Base-by-base conservation (phyloP, 2,113 vertebrate species). In the Nothobranchius kuhntae region DNA sequence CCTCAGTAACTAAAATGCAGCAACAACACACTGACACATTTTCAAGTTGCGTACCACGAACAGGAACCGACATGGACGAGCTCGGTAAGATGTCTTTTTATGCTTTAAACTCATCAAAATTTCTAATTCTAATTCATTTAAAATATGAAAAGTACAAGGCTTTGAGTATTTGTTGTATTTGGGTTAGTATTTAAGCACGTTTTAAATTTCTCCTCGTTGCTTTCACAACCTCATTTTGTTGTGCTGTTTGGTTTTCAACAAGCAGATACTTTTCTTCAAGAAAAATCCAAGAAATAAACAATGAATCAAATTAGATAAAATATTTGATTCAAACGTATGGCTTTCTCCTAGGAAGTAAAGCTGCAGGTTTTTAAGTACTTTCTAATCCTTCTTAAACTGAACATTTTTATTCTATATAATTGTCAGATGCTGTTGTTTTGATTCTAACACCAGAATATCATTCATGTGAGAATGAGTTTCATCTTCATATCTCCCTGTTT, bases 51-150 rank as follows among this genome's bases (percentile, higher is more conserved):
- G 26, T 24, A 63, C 36, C 47, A 61, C 68, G 52, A 73, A 45
- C 59, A 64, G 59, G 40, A 61, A 61, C n/a, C 50, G 50, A 57
- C 68, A 91, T 91, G 89, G 86, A 91, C 26, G 88, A 91, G 62
- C 88, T 91, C 12, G 89, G 89, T 91, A 87, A 86, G 89, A 15
- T 14, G 40, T 50, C 36, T 72, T 61, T 78, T 78, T 1, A 10
- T 15, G 3, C 21, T 61, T 3, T 30, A 62, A 59, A 59, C 4
- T 24, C 8, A 53, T 62, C 12, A 30, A 35, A 15, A 6, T 7
- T 50, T 45, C 13, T 15, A 14, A 57, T 50, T 56, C 45, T 1
- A 35, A 45, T 1, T 7, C 3, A 35, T 24, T 9, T 6, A 53
- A n/a, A 62, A 44, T 8, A n/a, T 21, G 24, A 38, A 5, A 35